Percentiles rank a stretch among this genome's conserved stretches.
phyloP scores from a whole-genome alignment of 1,140 invertebrate species.

The Adoxophyes honmai region DNA sequence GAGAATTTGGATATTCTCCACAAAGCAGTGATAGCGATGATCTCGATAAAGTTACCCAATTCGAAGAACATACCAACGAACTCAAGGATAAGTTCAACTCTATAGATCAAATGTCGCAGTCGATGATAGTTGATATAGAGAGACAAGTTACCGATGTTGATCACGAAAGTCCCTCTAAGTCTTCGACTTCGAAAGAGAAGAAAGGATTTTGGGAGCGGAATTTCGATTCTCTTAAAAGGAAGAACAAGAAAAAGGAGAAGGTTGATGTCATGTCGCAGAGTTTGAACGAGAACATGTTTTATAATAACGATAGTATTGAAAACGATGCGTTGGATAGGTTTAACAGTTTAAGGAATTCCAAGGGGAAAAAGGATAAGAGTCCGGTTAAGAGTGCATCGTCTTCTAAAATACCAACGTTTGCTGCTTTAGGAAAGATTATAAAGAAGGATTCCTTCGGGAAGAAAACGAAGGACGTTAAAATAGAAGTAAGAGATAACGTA shows the following conservation, averaged over 20 bases:
- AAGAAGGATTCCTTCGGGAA: conserved; percentile 69
- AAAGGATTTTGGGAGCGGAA: conserved; percentile 77
- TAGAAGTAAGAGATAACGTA: conserved; percentile 34
- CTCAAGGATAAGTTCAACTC: conserved; percentile 71
- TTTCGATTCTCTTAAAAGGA: conserved; percentile 73
- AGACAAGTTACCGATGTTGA: conserved; percentile 46
- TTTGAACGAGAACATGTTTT: conserved; percentile 80
- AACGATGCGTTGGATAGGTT: conserved; percentile 64
- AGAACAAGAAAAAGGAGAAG: conserved; percentile 61
- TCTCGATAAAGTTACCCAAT: conserved; percentile 59
- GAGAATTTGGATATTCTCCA: conserved; percentile 72
- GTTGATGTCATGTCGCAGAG: conserved; percentile 79
- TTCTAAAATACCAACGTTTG: conserved; percentile 71
- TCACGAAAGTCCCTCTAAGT: conserved; percentile 64
- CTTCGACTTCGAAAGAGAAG: conserved; percentile 66
- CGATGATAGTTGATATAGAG: conserved; percentile 74
- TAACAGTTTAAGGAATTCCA: conserved; percentile 67
- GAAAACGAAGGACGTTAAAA: conserved; percentile 47
- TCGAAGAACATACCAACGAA: conserved; percentile 61
- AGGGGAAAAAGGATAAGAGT: conserved; percentile 61
- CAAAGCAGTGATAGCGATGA: conserved; percentile 73
- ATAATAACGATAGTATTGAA: conserved; percentile 72
- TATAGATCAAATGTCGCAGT: conserved; percentile 79
- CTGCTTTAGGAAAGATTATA: conserved; percentile 71
- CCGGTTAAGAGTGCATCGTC: conserved; percentile 64